A percentile compares a stretch with the other conserved stretches of the same genome.
Conservation (phyloP, 2,113 vertebrate genomes). For the Neopipo cinnamomea region DNA sequence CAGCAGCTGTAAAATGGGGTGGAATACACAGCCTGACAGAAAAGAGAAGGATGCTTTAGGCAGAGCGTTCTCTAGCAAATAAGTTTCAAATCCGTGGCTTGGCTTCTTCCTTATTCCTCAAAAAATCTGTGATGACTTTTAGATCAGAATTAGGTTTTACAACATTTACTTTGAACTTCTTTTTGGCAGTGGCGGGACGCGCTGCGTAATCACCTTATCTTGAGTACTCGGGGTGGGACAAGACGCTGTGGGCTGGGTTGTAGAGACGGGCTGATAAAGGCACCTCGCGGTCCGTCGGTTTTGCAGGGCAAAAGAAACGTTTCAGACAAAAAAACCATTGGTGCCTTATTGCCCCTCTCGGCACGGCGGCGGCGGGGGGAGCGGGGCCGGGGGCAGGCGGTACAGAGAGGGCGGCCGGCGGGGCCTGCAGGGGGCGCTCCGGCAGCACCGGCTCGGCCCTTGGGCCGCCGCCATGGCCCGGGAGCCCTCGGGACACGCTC, state of each 20-base stretch:
- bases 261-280: not conserved
- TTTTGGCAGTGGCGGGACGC: not conserved
- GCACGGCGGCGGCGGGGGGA: not conserved
- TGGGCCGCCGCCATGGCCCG: no score
- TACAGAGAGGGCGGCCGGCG: no score
- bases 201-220: not conserved
- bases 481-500: no score
- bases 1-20: slow-evolving; percentile 48
- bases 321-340: rapidly evolving
- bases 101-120: not conserved
- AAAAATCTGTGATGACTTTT: not conserved
- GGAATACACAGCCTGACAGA: not conserved
- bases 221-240: no score
- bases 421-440: slow-evolving; percentile 30
- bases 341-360: rapidly evolving
- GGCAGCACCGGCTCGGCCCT: no score
- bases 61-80: not conserved
- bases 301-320: not conserved
- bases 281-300: not conserved
- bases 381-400: no score
- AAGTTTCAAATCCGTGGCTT: not conserved
- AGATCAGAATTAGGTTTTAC: not conserved
- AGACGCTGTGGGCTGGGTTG: not conserved
- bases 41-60: not conserved
- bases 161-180: not conserved